Conservation (phyloP, 2,113 vertebrate species). For the Odontophorus gujanensis region DNA sequence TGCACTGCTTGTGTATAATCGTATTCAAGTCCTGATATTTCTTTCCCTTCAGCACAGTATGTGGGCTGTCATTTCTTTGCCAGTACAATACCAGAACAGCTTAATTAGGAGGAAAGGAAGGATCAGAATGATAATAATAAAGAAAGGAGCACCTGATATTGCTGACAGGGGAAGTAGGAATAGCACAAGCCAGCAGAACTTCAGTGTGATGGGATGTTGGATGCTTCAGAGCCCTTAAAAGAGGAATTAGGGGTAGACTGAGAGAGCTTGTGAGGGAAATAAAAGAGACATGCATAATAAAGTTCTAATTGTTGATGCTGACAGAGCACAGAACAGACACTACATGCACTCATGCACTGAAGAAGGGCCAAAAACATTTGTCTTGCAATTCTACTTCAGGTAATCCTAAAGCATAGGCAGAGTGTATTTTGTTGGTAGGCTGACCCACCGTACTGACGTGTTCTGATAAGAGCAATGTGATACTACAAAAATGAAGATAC, state of each 20-base stretch:
- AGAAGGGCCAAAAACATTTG: neutral
- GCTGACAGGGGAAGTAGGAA: neutral
- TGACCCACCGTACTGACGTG: neutral
- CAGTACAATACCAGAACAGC: neutral
- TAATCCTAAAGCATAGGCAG: neutral
- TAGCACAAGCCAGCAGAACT: neutral
- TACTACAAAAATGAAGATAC: neutral
- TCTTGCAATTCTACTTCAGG: neutral
- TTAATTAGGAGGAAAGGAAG: neutral
- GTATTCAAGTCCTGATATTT: neutral
- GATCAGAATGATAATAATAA: neutral
- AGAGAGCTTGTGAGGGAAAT: neutral
- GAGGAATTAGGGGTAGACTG: neutral
- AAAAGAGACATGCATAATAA: neutral
- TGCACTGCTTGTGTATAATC: neutral
- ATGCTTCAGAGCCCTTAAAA: neutral
- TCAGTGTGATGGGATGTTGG: neutral
- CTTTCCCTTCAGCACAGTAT: neutral
- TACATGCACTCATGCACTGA: rapidly evolving
- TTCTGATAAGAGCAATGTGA: neutral
- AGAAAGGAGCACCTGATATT: neutral
- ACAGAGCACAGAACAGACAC: neutral
- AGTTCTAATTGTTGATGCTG: neutral
- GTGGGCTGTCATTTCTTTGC: neutral
- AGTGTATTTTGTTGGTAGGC: neutral